phyloP scores from a whole-genome alignment of 2,888 invertebrate genomes.

The Tenthredo notha region DNA sequence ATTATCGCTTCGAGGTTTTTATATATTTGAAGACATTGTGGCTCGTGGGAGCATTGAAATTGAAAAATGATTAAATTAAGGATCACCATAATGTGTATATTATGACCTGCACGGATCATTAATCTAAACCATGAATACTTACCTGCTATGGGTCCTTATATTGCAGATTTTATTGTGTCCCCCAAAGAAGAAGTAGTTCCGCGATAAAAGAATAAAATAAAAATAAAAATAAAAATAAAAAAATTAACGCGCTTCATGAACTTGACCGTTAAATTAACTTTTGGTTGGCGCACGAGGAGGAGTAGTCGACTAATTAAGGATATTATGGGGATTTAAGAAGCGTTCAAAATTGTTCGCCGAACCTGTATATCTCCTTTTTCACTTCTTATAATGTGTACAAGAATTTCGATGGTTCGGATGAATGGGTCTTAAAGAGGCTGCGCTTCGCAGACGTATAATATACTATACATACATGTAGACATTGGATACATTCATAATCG shows the following conservation, averaged over 20 bases:
- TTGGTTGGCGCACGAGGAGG: not conserved
- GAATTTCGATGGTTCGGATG: constrained; percentile 27
- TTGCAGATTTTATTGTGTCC: not conserved
- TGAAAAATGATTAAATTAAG: no score
- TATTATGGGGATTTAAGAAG: constrained; percentile 42
- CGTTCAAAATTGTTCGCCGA: constrained; percentile 22
- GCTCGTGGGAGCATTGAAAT: no score
- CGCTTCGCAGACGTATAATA: not conserved
- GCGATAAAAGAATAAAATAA: not conserved
- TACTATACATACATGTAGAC: not conserved
- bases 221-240: no score
- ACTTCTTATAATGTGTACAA: not conserved
- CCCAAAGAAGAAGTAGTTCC: not conserved
- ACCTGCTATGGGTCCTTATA: no score
- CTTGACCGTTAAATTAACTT: constrained; percentile 31
- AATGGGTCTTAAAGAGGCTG: constrained; percentile 22
- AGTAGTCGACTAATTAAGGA: constrained; percentile 41
- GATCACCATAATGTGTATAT: no score
- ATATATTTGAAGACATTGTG: no score
- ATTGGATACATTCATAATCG: constrained; percentile 9
- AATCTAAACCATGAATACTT: no score
- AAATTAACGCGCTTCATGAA: not conserved
- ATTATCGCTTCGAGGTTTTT: no score
- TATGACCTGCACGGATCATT: no score
- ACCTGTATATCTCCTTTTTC: not conserved